These are phyloP conservation scores for Sarcophaga subvicina DNA, from an alignment of 2,888 invertebrate species.

Conservation along the genomic window DNA sequence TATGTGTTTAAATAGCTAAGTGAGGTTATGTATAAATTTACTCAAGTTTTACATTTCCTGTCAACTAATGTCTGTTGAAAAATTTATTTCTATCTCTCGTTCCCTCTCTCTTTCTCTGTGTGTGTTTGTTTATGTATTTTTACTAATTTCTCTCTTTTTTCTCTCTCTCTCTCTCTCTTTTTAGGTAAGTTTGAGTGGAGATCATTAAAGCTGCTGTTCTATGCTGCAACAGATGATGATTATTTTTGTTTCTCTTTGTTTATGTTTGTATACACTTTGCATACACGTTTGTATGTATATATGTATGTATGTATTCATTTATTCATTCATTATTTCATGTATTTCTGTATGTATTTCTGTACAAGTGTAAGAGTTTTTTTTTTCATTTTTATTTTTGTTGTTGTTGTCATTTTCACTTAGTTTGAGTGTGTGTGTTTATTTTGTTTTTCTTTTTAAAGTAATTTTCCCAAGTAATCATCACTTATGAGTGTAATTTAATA, in stretches of 20 bases:
- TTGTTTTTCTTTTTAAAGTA: neutral
- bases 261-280: constrained; percentile 59
- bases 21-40: constrained; percentile 20
- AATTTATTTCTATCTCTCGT: neutral
- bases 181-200: constrained; percentile 60
- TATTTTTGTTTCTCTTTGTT: constrained; percentile 30
- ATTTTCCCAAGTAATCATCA: too few species aligned
- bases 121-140: neutral
- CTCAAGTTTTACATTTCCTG: constrained; percentile 61
- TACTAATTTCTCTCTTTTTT: constrained; percentile 13
- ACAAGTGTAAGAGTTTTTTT: constrained; percentile 48
- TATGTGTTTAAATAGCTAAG: neutral
- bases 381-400: constrained; percentile 57
- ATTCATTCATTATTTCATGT: too few species aligned
- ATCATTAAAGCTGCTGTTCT: constrained; percentile 5
- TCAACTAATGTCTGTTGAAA: constrained; percentile 49
- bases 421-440: constrained; percentile 63
- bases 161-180: constrained; percentile 47
- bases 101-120: neutral
- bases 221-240: constrained; percentile 19
- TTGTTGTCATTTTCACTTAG: constrained; percentile 65
- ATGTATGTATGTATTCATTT: neutral
- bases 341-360: neutral
- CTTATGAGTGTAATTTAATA: too few species aligned
- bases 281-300: constrained; percentile 59